Evolutionary conservation across 2,797 vertebrate genomes (phyloP), one percentile per base, ranked within the genome.

Genomic region (Hypotaenidia philippensis): DNA sequence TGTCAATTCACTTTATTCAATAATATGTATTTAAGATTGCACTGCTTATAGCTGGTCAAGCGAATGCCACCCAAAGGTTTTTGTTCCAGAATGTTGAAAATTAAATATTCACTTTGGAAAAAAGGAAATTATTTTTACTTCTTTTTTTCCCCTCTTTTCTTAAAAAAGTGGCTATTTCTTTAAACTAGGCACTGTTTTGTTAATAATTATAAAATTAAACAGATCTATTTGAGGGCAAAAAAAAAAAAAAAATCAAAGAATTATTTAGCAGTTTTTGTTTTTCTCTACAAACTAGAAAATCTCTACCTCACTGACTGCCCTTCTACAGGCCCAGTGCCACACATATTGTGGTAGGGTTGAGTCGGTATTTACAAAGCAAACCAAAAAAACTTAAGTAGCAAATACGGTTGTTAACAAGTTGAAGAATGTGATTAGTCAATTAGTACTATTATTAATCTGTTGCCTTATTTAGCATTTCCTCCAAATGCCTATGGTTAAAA

Each of bases 391-490:
- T 8, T 29, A 83, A 83, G 29, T 40, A 45, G 45, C 23, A 89
- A 90, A 83, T 7, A 70, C 5, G 6, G 12, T 74, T 65, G 59
- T 47, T 68, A 83, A 72, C 81, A 65, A 78, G n/a, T 41, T 78
- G 21, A 83, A 81, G 38, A 92, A 89, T 41, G 31, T 72, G 57
- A 81, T 94, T 53, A 81, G 31, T 52, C 81, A 61, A 88, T 88
- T 50, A 72, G 38, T 22, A 55, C 7, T 36, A 47, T 26, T 83
- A 71, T 55, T 74, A 77, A 80, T 65, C 27, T 61, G 10, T 59
- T 89, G 47, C n/a, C 8, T 83, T 81, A 69, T 63, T 84, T 90
- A 87, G 76, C 18, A 63, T 83, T 94, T 92, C 69, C 38, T 81
- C 40, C 65, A 80, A 65, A 65, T 75, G 41, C 50, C 34, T 82